Evolutionary conservation across 53 echinoderm and acorn worm species (phyloP).

Genomic region (Pentamera pediparva): DNA sequence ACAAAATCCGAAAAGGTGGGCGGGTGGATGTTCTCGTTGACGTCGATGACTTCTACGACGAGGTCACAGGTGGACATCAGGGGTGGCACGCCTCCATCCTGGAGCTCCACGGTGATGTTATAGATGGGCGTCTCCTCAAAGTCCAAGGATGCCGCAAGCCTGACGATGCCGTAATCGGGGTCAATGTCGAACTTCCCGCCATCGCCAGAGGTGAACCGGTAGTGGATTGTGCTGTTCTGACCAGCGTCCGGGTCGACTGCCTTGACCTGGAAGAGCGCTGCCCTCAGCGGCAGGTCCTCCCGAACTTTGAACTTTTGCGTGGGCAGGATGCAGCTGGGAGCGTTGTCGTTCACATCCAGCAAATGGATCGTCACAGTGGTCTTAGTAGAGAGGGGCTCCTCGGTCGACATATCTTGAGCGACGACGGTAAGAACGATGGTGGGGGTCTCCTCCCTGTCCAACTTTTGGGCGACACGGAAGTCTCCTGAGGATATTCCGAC

Average conservation of each 20-base stretch:
- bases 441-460: conserved; percentile 66
- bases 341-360: conserved; percentile 82
- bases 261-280: conserved; percentile 68
- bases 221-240: conserved; percentile 66
- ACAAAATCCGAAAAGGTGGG: conserved; percentile 70
- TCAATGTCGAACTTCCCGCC: conserved; percentile 77
- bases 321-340: conserved; percentile 73
- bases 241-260: conserved; percentile 86
- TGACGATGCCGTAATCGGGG: conserved; percentile 67
- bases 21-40: conserved; percentile 83
- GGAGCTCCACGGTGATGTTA: conserved; percentile 56
- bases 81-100: conserved; percentile 72
- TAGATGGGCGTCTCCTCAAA: conserved; percentile 75
- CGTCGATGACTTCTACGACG: conserved; percentile 85
- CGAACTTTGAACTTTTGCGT: conserved; percentile 72
- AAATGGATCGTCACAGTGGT: conserved; percentile 58
- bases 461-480: conserved; percentile 52
- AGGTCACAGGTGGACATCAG: conserved; percentile 69
- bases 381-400: conserved; percentile 63
- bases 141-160: conserved; percentile 64
- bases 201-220: conserved; percentile 45
- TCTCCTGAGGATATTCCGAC: conserved; percentile 74
- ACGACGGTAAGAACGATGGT: conserved; percentile 64
- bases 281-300: conserved; percentile 88
- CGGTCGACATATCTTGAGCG: conserved; percentile 70